These are phyloP conservation scores for Crotalus viridis DNA, from an alignment of 2,113 vertebrate genomes.

Conservation along the genomic window DNA sequence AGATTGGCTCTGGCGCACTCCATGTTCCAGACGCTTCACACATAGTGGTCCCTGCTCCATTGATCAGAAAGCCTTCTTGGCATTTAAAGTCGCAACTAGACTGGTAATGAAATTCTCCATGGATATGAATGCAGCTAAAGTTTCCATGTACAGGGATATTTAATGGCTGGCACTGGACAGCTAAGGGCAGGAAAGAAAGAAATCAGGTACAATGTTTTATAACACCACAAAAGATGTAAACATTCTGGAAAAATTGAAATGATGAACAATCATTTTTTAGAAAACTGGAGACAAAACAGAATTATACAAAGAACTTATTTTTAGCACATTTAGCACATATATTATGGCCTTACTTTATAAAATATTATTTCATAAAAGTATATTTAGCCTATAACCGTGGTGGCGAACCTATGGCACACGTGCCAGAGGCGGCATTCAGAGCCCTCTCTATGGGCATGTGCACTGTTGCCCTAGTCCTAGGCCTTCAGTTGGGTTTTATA, in stretches of 20 bases:
- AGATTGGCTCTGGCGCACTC: slow-evolving; percentile 67
- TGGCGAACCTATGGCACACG: too few species aligned
- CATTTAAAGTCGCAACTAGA: slow-evolving; percentile 61
- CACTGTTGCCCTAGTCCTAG: too few species aligned
- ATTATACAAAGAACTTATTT: neutral
- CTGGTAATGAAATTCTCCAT: slow-evolving; percentile 39
- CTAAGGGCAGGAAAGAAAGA: neutral
- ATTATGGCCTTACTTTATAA: neutral
- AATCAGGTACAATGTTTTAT: neutral
- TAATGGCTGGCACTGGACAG: slow-evolving; percentile 6
- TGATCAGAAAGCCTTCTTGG: slow-evolving; percentile 61
- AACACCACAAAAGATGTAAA: neutral
- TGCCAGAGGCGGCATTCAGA: too few species aligned
- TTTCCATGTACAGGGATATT: slow-evolving; percentile 41
- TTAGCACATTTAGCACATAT: neutral
- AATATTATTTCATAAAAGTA: neutral
- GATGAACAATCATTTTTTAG: neutral
- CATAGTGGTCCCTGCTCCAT: neutral
- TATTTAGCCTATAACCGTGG: neutral
- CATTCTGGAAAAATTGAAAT: neutral
- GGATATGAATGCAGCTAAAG: slow-evolving; percentile 38
- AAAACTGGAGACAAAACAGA: neutral
- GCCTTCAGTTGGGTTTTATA: too few species aligned
- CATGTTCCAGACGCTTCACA: slow-evolving; percentile 72
- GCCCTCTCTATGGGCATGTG: too few species aligned